A percentile compares a stretch with the other conserved stretches of the same genome.
Conservation (phyloP, 1,140 invertebrate species). For the Musca domestica region DNA sequence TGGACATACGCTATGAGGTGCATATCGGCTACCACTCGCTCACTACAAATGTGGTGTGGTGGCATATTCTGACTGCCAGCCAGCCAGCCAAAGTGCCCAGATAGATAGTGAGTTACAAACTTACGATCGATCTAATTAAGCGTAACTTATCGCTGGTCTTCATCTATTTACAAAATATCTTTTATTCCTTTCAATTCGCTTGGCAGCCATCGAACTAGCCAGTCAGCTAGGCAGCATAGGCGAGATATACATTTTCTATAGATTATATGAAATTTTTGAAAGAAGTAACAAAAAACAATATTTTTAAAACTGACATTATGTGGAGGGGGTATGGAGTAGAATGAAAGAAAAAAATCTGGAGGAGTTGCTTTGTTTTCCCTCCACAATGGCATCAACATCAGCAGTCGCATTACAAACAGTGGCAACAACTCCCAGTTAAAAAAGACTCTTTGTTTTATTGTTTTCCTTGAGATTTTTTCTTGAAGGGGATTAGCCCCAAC, state of each 20-base stretch:
- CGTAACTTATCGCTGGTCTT: slow-evolving; percentile 25
- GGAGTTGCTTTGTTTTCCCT: slow-evolving; percentile 13
- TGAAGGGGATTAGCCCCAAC: too few relatives aligned
- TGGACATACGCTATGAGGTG: too few relatives aligned
- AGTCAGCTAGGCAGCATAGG: background rate
- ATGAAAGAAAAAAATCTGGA: background rate
- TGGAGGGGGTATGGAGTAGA: too few relatives aligned
- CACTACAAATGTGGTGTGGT: too few relatives aligned
- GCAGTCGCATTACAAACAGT: too few relatives aligned
- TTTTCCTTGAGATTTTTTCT: background rate
- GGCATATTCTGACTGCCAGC: too few relatives aligned
- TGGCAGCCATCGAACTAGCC: background rate
- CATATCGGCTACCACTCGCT: too few relatives aligned
- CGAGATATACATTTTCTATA: background rate
- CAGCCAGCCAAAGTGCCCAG: too few relatives aligned
- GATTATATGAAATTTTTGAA: background rate
- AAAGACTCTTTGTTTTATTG: slow-evolving; percentile 3
- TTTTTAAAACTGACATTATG: background rate
- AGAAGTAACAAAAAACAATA: background rate
- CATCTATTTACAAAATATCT: slow-evolving; percentile 7
- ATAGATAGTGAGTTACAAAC: too few relatives aligned
- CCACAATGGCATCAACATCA: too few relatives aligned
- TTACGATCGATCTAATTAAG: slow-evolving; percentile 27
- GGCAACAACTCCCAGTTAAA: too few relatives aligned
- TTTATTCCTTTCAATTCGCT: background rate